These are phyloP conservation scores for Okamejei kenojei DNA, from an alignment of 2,797 vertebrate genomes.

Conservation along the genomic window DNA sequence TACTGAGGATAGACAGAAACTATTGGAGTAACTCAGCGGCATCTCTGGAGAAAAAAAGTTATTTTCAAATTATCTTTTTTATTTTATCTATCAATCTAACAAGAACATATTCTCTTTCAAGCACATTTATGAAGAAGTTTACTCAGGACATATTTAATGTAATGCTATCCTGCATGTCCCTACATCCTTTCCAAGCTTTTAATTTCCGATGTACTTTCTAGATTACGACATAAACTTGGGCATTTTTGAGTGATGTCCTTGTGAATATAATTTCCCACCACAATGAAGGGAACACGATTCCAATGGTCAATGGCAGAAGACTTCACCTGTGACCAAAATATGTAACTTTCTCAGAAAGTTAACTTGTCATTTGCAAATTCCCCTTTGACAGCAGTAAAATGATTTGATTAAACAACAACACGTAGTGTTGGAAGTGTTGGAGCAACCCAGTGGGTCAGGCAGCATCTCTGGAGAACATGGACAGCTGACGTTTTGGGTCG, in stretches of 20 bases:
- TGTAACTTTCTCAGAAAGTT: background rate
- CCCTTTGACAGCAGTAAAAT: background rate
- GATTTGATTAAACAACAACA: background rate
- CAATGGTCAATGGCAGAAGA: background rate
- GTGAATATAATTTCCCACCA: background rate
- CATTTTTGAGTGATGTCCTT: background rate
- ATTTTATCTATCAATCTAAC: too few relatives aligned
- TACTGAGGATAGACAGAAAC: too few relatives aligned
- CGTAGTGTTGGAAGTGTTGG: too few relatives aligned
- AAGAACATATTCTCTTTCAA: background rate
- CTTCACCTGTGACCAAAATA: background rate
- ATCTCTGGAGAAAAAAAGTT: too few relatives aligned
- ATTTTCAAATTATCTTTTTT: too few relatives aligned
- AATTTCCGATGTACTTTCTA: background rate
- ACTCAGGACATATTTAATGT: background rate
- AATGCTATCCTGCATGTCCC: background rate
- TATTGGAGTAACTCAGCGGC: too few relatives aligned
- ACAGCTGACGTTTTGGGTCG: too few relatives aligned
- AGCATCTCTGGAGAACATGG: too few relatives aligned
- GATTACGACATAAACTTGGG: background rate
- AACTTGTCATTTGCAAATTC: background rate
- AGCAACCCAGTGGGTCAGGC: too few relatives aligned
- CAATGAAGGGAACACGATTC: background rate
- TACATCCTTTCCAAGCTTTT: background rate
- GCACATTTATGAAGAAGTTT: background rate